Base-by-base conservation (phyloP, 2,888 invertebrate species). In the Ormyrus labotus region DNA sequence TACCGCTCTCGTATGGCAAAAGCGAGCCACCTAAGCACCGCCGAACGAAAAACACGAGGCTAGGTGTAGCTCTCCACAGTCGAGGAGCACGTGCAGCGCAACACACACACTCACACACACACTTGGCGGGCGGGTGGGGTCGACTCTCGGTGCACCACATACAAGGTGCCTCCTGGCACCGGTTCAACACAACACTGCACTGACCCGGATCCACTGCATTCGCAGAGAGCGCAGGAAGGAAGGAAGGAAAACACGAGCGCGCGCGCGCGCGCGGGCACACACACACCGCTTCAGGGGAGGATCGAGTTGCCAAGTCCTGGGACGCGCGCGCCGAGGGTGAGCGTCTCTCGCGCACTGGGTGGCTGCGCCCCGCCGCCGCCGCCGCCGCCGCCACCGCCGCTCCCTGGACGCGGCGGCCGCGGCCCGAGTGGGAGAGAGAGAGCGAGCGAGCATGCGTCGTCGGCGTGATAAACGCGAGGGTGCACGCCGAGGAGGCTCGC, bases 291-390 rank as follows among this genome's bases (percentile, higher is more conserved):
- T 58, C 58, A 58, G 60, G 50, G 45, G 68, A 70, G 63, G 50
- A 72, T 50, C 58, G 77, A 72, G 19, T 19, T 19, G 19, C 19
- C 19, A 19, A 19, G 19, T 19, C 19, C 19, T 19, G 68, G 48
- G 58, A 55, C 6, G 72, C 47, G 67, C 74, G 64, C 76, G 71
- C n/a, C 76, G 76, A 64, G 69, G 73, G 69, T 75, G 67, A 80
- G 80, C 80, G 70, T 19, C 69, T 76, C 72, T 68, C 67, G 13
- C 68, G 68, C 72, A 76, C 76, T 76, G 80, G 82, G 81, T 74
- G 76, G 78, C 71, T 80, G 76, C 63, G 9, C 57, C 45, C 64
- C 51, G 70, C 57, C 50, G 47, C 45, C 70, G 65, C 60, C 47
- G 60, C 53, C 61, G 71, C 34, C 78, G 64, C 57, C 57, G 61